Percentiles rank a stretch among this genome's conserved stretches.
Conservation (phyloP, 2,797 vertebrate genomes). For the Heliangelus exortis region DNA sequence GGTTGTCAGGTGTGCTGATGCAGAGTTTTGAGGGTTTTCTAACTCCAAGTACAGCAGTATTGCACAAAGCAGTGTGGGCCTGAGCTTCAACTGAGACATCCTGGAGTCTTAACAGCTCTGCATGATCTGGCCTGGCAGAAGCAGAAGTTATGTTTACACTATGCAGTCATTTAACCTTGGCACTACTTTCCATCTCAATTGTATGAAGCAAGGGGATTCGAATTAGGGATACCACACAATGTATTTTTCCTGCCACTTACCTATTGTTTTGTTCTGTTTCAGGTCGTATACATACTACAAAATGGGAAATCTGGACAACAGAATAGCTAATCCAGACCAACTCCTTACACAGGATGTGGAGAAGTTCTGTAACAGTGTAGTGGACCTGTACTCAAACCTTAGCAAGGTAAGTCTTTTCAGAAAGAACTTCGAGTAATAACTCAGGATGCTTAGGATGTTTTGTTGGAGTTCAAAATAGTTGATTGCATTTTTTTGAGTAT, state of each 20-base stretch:
- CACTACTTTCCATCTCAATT: background rate
- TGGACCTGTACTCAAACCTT: constrained; percentile 98
- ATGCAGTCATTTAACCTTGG: background rate
- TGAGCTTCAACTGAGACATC: background rate
- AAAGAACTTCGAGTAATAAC: background rate
- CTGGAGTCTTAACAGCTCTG: background rate
- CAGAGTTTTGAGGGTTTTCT: background rate
- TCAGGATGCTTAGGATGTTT: background rate
- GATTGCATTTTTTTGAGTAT: background rate
- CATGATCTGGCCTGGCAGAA: background rate
- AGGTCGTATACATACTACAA: constrained; percentile 97
- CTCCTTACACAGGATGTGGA: constrained; percentile 98
- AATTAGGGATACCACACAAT: background rate
- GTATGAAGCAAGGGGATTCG: background rate
- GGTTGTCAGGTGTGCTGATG: background rate
- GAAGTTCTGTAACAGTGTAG: constrained; percentile 98
- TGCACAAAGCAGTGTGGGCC: background rate
- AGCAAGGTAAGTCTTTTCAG: constrained; percentile 88
- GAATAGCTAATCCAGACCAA: constrained; percentile 97
- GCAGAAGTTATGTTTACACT: background rate
- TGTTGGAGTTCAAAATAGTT: background rate
- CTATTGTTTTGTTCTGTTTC: constrained; percentile 55
- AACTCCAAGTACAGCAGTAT: background rate
- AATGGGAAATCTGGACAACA: constrained; percentile 99
- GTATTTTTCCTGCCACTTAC: background rate